These are phyloP conservation scores for Columbina picui DNA, from an alignment of 2,113 vertebrate genomes.

Conservation along the genomic window DNA sequence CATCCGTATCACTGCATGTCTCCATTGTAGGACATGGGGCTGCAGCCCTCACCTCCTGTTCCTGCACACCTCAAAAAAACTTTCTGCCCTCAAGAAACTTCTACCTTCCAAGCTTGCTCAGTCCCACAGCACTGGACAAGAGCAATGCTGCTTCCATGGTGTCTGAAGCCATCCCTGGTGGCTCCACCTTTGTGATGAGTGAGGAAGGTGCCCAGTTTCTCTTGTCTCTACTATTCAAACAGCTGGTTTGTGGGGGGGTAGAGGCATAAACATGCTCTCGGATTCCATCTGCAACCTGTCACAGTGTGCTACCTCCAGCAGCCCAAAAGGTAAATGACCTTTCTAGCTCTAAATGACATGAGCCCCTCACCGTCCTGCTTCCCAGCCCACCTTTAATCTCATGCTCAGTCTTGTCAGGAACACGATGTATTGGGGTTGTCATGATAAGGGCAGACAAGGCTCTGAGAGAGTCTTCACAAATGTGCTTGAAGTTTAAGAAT, in stretches of 20 bases:
- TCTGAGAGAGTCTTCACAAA: not conserved
- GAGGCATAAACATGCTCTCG: not conserved
- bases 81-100: not conserved
- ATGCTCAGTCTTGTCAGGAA: not conserved
- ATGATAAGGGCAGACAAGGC: not conserved
- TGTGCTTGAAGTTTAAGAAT: not conserved
- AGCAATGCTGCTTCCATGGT: not conserved
- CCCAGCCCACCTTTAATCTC: not conserved
- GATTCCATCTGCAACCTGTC: not conserved
- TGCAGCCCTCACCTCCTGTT: not conserved
- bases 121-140: not conserved
- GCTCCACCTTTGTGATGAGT: not conserved
- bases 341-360: not conserved
- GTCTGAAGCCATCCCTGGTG: not conserved
- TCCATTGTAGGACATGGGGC: no score
- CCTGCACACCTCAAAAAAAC: not conserved
- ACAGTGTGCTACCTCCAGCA: not conserved
- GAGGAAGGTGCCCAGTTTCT: not conserved
- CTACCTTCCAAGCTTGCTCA: not conserved
- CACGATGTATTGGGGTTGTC: accelerated
- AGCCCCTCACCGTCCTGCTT: not conserved
- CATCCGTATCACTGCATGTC: no score
- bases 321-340: slow-evolving; percentile 20
- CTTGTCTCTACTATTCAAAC: not conserved
- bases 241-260: accelerated